Base-by-base conservation (phyloP, 2,113 vertebrate species). In the Lethenteron reissneri region DNA sequence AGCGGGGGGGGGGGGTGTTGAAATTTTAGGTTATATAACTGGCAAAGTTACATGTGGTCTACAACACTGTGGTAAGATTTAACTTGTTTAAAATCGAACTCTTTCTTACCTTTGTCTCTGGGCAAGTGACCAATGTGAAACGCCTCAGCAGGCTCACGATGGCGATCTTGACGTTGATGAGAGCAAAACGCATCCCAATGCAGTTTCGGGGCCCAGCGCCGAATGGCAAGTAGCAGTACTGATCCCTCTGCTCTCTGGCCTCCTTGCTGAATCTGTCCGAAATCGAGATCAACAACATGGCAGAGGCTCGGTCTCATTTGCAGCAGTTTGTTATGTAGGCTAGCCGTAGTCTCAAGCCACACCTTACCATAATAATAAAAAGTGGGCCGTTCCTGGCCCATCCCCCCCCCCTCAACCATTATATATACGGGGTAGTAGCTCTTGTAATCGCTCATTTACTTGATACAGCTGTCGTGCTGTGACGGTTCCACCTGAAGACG, bases 171-270 rank as follows among this genome's bases (percentile, higher is more conserved):
- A 86, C 2, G 1, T 76, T 0, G 11, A 89, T 70, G 25, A 83
- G 74, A 25, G 86, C 85, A 75, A 87, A 87, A 58, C 83, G 80
- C 85, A 84, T 86, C 21, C 84, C 85, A 58, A 86, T 80, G 75
- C 86, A 86, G 75, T 86, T 89, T 70, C 85, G 79, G 10, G 85
- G 87, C 1, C 88, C 86, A 8, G 78, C 74, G 12, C 85, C 86
- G 1, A 89, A 89, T 0, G 83, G 85, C 77, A 89, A 77, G 76
- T 83, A 87, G 1, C 74, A 72, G 70, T 82, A 84, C 0, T 83
- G 83, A 58, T 85, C 79, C 2, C 82, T 72, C 12, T 10, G 14
- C 2, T 78, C 78, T 71, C 74, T 83, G 71, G 74, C 85, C 11
- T 84, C 83, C 73, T 84, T 84, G 74, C 77, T 80, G 77, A 89